phyloP scores from a whole-genome alignment of 2,888 invertebrate species.

The Drosophila phalerata region DNA sequence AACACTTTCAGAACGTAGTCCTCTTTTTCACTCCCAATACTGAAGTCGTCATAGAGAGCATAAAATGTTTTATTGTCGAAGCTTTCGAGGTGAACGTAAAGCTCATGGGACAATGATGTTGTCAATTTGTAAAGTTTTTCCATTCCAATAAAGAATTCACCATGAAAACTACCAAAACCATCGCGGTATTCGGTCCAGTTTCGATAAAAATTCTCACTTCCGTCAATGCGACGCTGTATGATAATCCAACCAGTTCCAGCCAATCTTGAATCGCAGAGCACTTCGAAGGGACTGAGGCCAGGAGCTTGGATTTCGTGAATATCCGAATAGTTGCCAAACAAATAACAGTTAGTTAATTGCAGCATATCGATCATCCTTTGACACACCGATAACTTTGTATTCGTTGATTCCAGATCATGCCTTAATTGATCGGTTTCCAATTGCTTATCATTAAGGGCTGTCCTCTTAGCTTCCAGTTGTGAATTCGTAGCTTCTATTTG shows the following conservation, averaged over 20 bases:
- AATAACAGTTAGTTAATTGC: constrained; percentile 2
- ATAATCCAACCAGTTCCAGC: constrained; percentile 34
- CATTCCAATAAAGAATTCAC: constrained; percentile 20
- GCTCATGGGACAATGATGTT: neutral
- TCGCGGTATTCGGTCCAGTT: constrained; percentile 24
- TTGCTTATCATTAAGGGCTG: neutral
- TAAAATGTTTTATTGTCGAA: constrained; percentile 4
- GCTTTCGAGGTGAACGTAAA: constrained; percentile 10
- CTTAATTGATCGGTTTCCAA: neutral
- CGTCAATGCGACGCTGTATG: constrained; percentile 38
- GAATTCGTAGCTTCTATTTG: neutral
- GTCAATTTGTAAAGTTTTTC: constrained; percentile 13
- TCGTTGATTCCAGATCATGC: neutral
- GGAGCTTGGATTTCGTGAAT: neutral
- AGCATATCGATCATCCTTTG: neutral
- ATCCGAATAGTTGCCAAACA: constrained; percentile 9
- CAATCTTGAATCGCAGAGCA: constrained; percentile 9
- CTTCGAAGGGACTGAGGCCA: constrained; percentile 8
- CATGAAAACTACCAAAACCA: constrained; percentile 18
- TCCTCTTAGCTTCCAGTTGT: neutral
- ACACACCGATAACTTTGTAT: neutral
- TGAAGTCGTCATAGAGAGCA: constrained; percentile 18
- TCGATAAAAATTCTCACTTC: constrained; percentile 27
- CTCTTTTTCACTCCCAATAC: constrained; percentile 6
- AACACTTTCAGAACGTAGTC: neutral